These are phyloP conservation scores for Xestobium rufovillosum DNA, from an alignment of 2,888 invertebrate genomes.

Conservation along the genomic window DNA sequence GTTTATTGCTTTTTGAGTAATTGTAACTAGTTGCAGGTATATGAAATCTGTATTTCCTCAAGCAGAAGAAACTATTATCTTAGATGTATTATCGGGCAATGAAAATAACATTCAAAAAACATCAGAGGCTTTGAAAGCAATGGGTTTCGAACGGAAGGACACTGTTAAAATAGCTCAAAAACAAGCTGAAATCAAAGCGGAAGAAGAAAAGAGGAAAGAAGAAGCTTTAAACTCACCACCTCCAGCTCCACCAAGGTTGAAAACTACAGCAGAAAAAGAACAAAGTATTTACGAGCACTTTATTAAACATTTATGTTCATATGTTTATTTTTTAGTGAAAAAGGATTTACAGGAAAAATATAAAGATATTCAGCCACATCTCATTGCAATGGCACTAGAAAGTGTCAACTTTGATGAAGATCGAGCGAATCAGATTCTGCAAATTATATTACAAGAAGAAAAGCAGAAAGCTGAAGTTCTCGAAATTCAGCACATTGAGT, in stretches of 20 bases:
- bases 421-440: constrained; percentile 70
- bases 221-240: constrained; percentile 19
- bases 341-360: constrained; percentile 63
- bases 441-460: constrained; percentile 65
- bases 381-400: constrained; percentile 78
- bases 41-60: constrained; percentile 86
- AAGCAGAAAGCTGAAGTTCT: constrained; percentile 21
- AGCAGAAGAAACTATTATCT: constrained; percentile 79
- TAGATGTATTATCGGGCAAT: constrained; percentile 75
- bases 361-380: constrained; percentile 67
- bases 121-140: constrained; percentile 67
- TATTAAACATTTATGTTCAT: too few relatives aligned
- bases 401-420: constrained; percentile 81
- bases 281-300: constrained; percentile 48
- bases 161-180: constrained; percentile 48
- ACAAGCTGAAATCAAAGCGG: constrained; percentile 41
- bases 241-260: constrained; percentile 56
- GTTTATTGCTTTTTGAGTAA: constrained; percentile 21
- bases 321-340: constrained; percentile 52
- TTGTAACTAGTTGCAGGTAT: constrained; percentile 55
- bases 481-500: constrained; percentile 17
- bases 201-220: constrained; percentile 25
- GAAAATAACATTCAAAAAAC: constrained; percentile 89
- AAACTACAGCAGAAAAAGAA: constrained; percentile 62
- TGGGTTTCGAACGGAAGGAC: constrained; percentile 79